Conservation (phyloP, 1,140 invertebrate genomes). For the Aphelenchoides avenae region DNA sequence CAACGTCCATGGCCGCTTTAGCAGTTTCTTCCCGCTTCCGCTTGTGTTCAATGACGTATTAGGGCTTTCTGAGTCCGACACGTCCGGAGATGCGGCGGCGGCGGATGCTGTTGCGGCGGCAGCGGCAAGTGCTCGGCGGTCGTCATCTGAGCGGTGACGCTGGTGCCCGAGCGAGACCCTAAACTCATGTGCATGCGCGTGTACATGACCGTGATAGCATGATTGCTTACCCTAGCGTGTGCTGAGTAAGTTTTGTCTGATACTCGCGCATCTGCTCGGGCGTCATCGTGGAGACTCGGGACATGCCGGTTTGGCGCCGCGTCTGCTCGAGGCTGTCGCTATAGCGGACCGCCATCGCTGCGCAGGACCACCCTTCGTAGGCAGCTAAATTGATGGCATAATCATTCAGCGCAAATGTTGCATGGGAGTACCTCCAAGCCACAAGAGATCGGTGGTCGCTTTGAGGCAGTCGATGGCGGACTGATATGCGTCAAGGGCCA, state of each 20-base stretch:
- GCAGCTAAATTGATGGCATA: slow-evolving; percentile 40
- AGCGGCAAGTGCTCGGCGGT: no score
- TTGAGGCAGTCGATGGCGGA: slow-evolving; percentile 52
- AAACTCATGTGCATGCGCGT: no score
- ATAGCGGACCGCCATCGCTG: slow-evolving; percentile 44
- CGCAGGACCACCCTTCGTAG: slow-evolving; percentile 53
- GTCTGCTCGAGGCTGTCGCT: slow-evolving; percentile 9
- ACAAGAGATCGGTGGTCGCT: slow-evolving; percentile 45
- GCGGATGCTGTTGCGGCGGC: slow-evolving; percentile 15
- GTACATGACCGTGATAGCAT: slow-evolving; percentile 23
- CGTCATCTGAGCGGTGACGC: slow-evolving; percentile 50
- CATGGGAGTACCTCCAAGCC: slow-evolving; percentile 48
- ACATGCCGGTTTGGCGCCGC: slow-evolving; percentile 17
- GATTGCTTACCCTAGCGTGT: slow-evolving; percentile 18
- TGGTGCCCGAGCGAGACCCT: slow-evolving; percentile 46
- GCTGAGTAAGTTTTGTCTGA: slow-evolving; percentile 22
- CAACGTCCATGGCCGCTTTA: slow-evolving; percentile 28
- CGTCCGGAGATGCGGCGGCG: slow-evolving; percentile 3
- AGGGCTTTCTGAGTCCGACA: slow-evolving; percentile 15
- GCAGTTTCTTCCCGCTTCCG: slow-evolving; percentile 11
- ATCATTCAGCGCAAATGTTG: slow-evolving; percentile 7
- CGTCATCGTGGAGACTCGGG: slow-evolving; percentile 25
- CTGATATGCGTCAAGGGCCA: slow-evolving; percentile 50
- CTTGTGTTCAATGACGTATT: slow-evolving; percentile 2
- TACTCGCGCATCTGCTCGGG: slow-evolving; percentile 24